Conservation (phyloP, 2,888 invertebrate genomes). For the Orthosia gothica region DNA sequence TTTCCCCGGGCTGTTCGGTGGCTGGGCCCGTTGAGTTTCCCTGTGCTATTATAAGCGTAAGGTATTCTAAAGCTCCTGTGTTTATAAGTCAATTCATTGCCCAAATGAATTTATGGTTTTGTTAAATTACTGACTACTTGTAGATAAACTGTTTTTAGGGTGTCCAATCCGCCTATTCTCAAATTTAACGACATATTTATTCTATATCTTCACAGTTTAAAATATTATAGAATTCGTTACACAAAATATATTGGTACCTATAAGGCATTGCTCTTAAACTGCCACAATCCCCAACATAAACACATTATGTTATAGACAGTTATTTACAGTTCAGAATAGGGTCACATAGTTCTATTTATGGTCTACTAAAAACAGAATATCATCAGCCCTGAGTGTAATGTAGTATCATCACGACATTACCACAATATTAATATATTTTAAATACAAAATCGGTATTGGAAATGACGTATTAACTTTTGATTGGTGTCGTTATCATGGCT, state of each 20-base stretch:
- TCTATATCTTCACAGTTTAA: too few relatives aligned
- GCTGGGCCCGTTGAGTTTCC: neutral
- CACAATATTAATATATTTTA: too few relatives aligned
- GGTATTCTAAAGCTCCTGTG: neutral
- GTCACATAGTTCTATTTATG: slow-evolving; percentile 26
- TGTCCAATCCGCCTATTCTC: too few relatives aligned
- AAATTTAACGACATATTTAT: too few relatives aligned
- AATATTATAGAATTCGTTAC: too few relatives aligned
- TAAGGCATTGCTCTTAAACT: neutral
- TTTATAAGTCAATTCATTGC: neutral
- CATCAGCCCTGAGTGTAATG: slow-evolving; percentile 21
- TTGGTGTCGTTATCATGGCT: neutral
- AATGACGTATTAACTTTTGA: neutral
- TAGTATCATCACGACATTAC: slow-evolving; percentile 20
- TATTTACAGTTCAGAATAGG: slow-evolving; percentile 9
- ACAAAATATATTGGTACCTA: too few relatives aligned
- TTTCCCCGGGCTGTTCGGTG: neutral
- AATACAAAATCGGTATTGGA: neutral
- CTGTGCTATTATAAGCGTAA: neutral
- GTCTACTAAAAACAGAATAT: slow-evolving; percentile 6
- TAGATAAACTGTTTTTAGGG: too few relatives aligned
- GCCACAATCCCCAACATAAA: neutral
- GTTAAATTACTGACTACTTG: too few relatives aligned
- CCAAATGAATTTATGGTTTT: neutral
- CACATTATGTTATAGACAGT: neutral